Evolutionary conservation across 2,113 vertebrate species (phyloP).

Genomic region (Nasalis larvatus): DNA sequence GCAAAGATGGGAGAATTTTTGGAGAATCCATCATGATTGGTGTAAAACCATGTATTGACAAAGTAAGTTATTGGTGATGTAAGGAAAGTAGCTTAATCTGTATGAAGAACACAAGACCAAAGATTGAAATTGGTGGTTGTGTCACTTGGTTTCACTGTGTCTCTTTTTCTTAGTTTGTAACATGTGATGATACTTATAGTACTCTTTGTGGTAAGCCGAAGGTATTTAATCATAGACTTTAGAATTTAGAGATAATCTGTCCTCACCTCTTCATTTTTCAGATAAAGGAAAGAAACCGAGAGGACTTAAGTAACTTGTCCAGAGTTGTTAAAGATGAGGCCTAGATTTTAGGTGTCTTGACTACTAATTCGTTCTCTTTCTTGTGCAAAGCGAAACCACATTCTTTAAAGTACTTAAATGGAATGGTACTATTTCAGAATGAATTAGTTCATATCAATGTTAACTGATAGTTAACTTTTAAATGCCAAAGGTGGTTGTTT

Average conservation of each 20-base stretch:
- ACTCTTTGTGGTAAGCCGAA: background rate
- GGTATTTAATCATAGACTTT: background rate
- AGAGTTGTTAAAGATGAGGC: slow-evolving; percentile 16
- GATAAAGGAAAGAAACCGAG: background rate
- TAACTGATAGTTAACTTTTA: background rate
- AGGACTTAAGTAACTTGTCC: background rate
- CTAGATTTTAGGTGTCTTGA: background rate
- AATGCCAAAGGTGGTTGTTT: background rate
- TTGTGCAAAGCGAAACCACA: background rate
- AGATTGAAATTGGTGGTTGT: background rate
- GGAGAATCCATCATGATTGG: slow-evolving; percentile 98
- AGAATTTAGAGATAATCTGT: background rate
- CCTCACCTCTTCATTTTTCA: background rate
- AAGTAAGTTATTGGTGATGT: slow-evolving; percentile 83
- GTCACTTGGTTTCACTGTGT: background rate
- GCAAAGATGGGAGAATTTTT: slow-evolving; percentile 97
- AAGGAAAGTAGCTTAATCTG: background rate
- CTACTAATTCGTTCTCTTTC: background rate
- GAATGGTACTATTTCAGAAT: background rate
- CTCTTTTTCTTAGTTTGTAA: background rate
- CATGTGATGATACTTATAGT: background rate
- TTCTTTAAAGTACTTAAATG: background rate
- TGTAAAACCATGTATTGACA: slow-evolving; percentile 97
- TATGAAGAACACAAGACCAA: background rate
- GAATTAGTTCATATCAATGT: background rate